Evolutionary conservation across 1,140 invertebrate genomes (phyloP), one percentile per base, ranked within the genome.

Genomic region (Cataglyphis hispanica): DNA sequence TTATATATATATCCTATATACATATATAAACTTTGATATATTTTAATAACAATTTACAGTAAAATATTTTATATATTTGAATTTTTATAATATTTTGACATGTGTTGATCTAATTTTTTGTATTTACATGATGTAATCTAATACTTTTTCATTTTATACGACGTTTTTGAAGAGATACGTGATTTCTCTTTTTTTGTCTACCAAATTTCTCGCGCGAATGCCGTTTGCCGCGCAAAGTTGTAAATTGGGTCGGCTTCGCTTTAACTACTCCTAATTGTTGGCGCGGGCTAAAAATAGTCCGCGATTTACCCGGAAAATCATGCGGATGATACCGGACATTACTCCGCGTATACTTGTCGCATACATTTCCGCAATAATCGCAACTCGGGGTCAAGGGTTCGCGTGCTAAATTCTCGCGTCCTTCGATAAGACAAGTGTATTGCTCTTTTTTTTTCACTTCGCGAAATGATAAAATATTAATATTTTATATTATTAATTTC

Each of bases 161-260:
- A 40, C 7, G 34, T 40, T 16, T 34, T 8, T 31, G 27, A 5
- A 27, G 11, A 31, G 31, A 76, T 74, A 74, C 19, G 27, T 31
- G 31, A 25, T 27, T 43, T 78, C n/a, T 66, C 13, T 72, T 60
- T 22, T 25, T 53, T 63, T 19, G n/a, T 69, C n/a, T 27, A n/a
- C 19, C 13, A n/a, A 43, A 63, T 67, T 53, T 37, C 37, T 58
- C 19, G 37, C 31, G 64, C 34, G 46, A 8, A 31, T 50, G 5
- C 3, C 4, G 40, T 22, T 69, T 31, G 63, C 16, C 43, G 22
- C 34, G 76, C 34, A 13, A 72, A 83, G 60, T 72, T 83, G 67
- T 72, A 72, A 83, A 83, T 83, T 83, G 67, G 78, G 67, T 83
- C 67, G 53, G 66, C 10, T 60, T 70, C 53, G 13, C 37, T 83